These are phyloP conservation scores for Chaetorhynchus papuensis DNA, from an alignment of 2,113 vertebrate genomes.

Conservation along the genomic window DNA sequence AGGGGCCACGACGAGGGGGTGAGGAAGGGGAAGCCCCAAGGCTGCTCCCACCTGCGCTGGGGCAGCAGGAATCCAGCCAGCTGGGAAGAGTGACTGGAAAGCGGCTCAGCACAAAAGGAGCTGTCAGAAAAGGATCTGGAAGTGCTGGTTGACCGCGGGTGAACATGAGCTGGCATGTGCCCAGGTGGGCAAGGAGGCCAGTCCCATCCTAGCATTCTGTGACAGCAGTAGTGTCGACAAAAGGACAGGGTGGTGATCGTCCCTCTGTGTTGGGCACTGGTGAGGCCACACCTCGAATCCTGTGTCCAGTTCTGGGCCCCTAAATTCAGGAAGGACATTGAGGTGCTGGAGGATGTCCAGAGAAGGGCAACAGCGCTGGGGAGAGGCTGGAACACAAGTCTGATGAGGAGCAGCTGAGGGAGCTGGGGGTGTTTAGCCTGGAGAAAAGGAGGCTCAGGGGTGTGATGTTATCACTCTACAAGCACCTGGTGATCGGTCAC, in stretches of 20 bases:
- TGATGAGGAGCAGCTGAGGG: background rate
- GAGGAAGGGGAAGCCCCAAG: background rate
- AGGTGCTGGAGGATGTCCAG: background rate
- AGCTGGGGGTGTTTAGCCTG: background rate
- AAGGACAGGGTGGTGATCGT: background rate
- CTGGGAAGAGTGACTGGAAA: background rate
- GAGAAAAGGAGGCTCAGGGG: background rate
- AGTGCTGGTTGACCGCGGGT: background rate
- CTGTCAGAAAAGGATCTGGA: background rate
- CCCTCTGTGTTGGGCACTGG: background rate
- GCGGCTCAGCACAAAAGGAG: background rate
- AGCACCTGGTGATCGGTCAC: background rate
- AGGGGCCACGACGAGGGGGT: accelerated
- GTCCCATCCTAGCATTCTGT: background rate
- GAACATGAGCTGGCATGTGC: accelerated
- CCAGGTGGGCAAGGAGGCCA: background rate
- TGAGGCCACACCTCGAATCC: background rate
- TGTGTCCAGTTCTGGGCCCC: background rate
- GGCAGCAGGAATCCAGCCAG: background rate
- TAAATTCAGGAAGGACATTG: background rate
- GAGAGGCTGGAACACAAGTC: background rate
- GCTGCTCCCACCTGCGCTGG: accelerated
- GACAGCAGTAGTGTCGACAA: background rate
- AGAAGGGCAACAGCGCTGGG: background rate
- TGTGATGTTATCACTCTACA: background rate